A percentile compares a stretch with the other conserved stretches of the same genome.
Conservation (phyloP, 2,797 vertebrate species). For the Pseudochaenichthys georgianus region DNA sequence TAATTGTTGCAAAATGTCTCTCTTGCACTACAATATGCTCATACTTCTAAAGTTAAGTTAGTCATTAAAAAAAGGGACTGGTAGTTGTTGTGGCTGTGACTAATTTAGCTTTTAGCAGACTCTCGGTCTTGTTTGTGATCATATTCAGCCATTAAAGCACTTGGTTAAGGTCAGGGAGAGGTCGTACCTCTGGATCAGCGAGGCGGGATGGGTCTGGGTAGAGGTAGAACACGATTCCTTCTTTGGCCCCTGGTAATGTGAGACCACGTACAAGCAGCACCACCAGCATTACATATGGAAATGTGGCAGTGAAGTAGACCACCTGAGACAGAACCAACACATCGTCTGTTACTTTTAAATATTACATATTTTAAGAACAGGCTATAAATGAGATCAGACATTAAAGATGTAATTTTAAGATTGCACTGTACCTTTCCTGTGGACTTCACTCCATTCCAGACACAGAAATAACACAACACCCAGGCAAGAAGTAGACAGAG, state of each 20-base stretch:
- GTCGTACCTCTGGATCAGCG: constrained; percentile 85
- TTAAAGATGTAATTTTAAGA: background rate
- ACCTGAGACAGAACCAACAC: constrained; percentile 71
- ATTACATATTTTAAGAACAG: background rate
- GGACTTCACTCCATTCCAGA: constrained; percentile 96
- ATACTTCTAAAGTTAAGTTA: no score
- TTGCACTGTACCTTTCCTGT: constrained; percentile 90
- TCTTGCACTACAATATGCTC: background rate
- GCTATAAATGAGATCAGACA: background rate
- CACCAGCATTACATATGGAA: constrained; percentile 94
- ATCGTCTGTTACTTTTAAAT: background rate
- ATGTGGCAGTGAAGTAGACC: constrained; percentile 96
- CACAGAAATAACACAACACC: constrained; percentile 95
- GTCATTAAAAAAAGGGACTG: no score
- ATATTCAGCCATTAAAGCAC: background rate
- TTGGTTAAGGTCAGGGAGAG: background rate
- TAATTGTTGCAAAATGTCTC: background rate
- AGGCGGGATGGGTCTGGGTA: constrained; percentile 94
- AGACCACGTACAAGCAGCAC: constrained; percentile 94
- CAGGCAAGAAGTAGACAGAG: constrained; percentile 93
- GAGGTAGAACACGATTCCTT: constrained; percentile 94
- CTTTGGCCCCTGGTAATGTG: constrained; percentile 91
- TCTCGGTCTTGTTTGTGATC: background rate
- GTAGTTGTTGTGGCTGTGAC: no score
- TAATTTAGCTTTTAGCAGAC: background rate